These are phyloP conservation scores for Andricus quercusramuli DNA, from an alignment of 2,888 invertebrate genomes.

Conservation along the genomic window DNA sequence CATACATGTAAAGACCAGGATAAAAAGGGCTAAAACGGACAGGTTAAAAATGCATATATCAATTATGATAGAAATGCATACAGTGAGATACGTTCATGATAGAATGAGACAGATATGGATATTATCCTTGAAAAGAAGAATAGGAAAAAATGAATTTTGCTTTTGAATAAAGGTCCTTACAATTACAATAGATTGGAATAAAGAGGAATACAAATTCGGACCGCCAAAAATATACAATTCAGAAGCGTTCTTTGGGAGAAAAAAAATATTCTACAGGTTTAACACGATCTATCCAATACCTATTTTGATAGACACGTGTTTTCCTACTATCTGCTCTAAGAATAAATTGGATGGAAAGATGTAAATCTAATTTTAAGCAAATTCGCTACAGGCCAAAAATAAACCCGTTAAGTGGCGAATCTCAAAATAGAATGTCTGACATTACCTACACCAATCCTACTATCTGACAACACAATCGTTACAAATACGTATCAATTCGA, in stretches of 20 bases:
- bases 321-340: neutral
- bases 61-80: no score
- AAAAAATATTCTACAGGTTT: neutral
- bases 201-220: neutral
- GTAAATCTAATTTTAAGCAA: constrained; percentile 19
- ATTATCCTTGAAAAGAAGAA: no score
- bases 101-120: no score
- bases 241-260: no score
- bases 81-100: no score
- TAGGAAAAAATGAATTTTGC: no score
- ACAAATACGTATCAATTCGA: neutral
- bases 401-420: constrained; percentile 21
- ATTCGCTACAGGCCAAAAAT: neutral
- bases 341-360: constrained; percentile 25
- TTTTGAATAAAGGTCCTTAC: no score
- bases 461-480: constrained; percentile 13
- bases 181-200: neutral
- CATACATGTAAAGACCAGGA: no score
- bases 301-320: constrained; percentile 11
- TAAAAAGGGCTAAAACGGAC: no score
- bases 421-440: constrained; percentile 4
- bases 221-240: neutral
- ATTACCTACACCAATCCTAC: constrained; percentile 27
- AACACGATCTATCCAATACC: neutral
- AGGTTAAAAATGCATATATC: no score